Conservation (phyloP, 2,113 vertebrate species). For the Corythoichthys intestinalis region DNA sequence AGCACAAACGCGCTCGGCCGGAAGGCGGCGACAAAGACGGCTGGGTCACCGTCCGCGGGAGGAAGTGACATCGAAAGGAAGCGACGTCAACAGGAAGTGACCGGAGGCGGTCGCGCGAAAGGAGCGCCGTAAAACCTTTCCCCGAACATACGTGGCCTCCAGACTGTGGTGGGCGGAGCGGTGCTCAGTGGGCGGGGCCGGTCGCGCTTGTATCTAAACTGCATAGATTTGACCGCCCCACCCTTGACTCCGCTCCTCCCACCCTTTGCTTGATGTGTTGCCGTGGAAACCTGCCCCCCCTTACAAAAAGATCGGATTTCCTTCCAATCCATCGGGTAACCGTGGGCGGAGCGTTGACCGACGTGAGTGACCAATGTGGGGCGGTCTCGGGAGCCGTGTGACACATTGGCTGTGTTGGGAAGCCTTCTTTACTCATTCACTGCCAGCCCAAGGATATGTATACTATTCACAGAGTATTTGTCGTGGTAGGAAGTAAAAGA, state of each 20-base stretch:
- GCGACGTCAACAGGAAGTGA: background rate
- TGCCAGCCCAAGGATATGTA: no score
- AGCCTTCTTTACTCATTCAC: background rate
- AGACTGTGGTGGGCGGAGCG: background rate
- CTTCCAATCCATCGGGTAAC: background rate
- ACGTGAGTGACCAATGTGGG: constrained; percentile 47
- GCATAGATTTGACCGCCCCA: constrained; percentile 66
- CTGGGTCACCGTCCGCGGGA: background rate
- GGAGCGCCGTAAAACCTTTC: background rate
- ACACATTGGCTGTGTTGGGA: constrained; percentile 4
- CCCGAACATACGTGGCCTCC: background rate
- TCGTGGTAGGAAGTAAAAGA: no score
- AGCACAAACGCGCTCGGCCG: background rate
- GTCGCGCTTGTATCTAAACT: constrained; percentile 59
- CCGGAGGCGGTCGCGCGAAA: background rate
- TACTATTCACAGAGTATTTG: no score
- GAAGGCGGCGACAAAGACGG: background rate
- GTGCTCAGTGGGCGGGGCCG: constrained; percentile 37
- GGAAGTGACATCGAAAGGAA: constrained; percentile 1
- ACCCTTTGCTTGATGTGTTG: constrained; percentile 45
- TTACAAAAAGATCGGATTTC: background rate
- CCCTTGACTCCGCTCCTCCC: constrained; percentile 9
- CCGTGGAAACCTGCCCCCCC: constrained; percentile 19
- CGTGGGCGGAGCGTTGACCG: constrained; percentile 14
- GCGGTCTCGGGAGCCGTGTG: constrained; percentile 9